Conservation (phyloP, 2,797 vertebrate species). For the Acrossocheilus fasciatus region DNA sequence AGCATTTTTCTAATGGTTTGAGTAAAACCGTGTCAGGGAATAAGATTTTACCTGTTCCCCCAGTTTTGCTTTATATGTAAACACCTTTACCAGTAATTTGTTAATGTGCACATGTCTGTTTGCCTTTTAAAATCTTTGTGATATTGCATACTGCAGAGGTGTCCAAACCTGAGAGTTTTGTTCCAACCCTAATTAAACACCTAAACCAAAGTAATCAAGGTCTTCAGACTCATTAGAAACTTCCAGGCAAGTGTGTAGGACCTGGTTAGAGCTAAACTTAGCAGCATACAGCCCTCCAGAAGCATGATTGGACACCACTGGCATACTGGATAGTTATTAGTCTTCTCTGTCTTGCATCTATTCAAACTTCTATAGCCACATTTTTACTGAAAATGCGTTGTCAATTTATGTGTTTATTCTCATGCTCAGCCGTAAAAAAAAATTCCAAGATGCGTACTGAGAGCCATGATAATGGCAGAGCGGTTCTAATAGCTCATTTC, state of each 20-base stretch:
- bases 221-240: neutral
- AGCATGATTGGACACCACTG: neutral
- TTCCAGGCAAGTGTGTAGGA: neutral
- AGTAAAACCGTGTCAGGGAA: neutral
- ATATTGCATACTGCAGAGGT: neutral
- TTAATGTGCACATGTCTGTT: neutral
- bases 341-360: neutral
- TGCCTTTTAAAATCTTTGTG: neutral
- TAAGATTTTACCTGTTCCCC: neutral
- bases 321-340: neutral
- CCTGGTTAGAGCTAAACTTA: neutral
- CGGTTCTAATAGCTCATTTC: neutral
- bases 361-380: neutral
- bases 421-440: neutral
- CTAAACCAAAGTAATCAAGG: neutral
- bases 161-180: neutral
- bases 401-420: neutral
- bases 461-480: neutral
- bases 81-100: neutral
- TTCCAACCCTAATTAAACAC: neutral
- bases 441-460: neutral
- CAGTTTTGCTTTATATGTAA: neutral
- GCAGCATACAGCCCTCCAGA: neutral
- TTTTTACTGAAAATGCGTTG: neutral
- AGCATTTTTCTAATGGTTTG: neutral